Percentiles rank a stretch among this genome's conserved stretches.
These are phyloP conservation scores for Tiliacea citrago DNA, from an alignment of 2,888 invertebrate species.

Conservation along the genomic window DNA sequence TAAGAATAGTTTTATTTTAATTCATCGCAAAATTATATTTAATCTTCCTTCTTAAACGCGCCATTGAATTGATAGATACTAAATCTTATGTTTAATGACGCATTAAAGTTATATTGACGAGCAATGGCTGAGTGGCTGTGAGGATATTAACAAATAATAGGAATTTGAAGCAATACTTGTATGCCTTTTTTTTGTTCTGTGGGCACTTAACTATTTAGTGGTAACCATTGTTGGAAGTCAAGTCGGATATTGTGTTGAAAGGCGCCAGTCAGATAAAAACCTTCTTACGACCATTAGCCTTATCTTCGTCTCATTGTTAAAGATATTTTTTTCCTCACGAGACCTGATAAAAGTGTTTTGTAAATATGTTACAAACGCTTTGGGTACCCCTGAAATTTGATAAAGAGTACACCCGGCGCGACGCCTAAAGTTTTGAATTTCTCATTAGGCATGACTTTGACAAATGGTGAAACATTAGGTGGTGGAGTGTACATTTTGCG, in stretches of 20 bases:
- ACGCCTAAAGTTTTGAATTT: constrained; percentile 25
- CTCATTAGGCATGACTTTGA: constrained; percentile 52
- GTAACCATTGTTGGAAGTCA: constrained; percentile 55
- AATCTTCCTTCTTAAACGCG: constrained; percentile 11
- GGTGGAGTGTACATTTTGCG: constrained; percentile 45
- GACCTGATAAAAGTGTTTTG: constrained; percentile 42
- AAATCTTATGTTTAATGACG: constrained; percentile 31
- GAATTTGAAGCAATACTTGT: constrained; percentile 31
- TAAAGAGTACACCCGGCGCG: constrained; percentile 21
- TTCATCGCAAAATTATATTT: constrained; percentile 32
- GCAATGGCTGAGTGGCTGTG: constrained; percentile 25
- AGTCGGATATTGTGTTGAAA: constrained; percentile 56
- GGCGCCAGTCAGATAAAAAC: constrained; percentile 61
- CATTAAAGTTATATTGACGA: constrained; percentile 25
- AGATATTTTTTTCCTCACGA: constrained; percentile 17
- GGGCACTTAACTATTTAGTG: constrained; percentile 38
- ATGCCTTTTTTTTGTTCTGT: constrained; percentile 44
- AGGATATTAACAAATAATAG: constrained; percentile 37
- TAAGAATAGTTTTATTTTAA: constrained; percentile 36
- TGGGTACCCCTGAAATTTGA: constrained; percentile 35
- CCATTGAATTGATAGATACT: constrained; percentile 12
- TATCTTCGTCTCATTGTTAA: constrained; percentile 52
- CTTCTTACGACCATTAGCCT: constrained; percentile 48
- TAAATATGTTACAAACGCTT: constrained; percentile 38
- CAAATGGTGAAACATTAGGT: constrained; percentile 49